A percentile compares a stretch with the other conserved stretches of the same genome.
These are phyloP conservation scores for Antedon mediterranea DNA, from an alignment of 53 echinoderm and acorn worm genomes.

Conservation along the genomic window DNA sequence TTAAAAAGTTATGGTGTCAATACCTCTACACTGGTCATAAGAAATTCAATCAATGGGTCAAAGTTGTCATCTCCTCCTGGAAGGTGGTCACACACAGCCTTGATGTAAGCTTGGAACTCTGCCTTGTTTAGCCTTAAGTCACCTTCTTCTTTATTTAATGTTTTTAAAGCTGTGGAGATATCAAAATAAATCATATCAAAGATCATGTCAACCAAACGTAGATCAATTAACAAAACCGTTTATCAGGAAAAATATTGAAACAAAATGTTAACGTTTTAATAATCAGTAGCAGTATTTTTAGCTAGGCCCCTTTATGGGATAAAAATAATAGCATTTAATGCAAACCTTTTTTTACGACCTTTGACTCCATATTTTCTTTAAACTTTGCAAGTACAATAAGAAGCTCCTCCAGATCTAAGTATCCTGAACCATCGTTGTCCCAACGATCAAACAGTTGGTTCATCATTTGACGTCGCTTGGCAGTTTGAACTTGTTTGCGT, in stretches of 20 bases:
- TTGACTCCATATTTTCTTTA: slow-evolving; percentile 95
- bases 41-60: slow-evolving; percentile 88
- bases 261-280: background rate
- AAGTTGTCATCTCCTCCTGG: slow-evolving; percentile 98
- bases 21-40: slow-evolving; percentile 96
- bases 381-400: slow-evolving; percentile 85
- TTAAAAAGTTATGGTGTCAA: background rate
- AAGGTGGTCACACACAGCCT: slow-evolving; percentile 59
- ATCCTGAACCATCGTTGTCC: slow-evolving; percentile 98
- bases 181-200: too few species aligned
- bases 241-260: background rate
- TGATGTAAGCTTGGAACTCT: slow-evolving; percentile 78
- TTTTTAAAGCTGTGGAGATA: slow-evolving; percentile 49
- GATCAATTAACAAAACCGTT: too few species aligned
- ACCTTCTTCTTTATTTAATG: slow-evolving; percentile 54
- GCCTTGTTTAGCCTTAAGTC: slow-evolving; percentile 72
- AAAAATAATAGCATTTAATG: too few species aligned
- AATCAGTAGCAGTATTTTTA: background rate
- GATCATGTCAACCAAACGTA: too few species aligned
- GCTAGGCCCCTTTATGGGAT: too few species aligned
- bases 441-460: slow-evolving; percentile 97
- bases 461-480: slow-evolving; percentile 51
- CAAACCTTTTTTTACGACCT: slow-evolving; percentile 82
- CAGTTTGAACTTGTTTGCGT: slow-evolving; percentile 55
- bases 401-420: slow-evolving; percentile 83